Conservation (phyloP, 92 coral and sea anemone genomes). For the Plumapathes pennacea region DNA sequence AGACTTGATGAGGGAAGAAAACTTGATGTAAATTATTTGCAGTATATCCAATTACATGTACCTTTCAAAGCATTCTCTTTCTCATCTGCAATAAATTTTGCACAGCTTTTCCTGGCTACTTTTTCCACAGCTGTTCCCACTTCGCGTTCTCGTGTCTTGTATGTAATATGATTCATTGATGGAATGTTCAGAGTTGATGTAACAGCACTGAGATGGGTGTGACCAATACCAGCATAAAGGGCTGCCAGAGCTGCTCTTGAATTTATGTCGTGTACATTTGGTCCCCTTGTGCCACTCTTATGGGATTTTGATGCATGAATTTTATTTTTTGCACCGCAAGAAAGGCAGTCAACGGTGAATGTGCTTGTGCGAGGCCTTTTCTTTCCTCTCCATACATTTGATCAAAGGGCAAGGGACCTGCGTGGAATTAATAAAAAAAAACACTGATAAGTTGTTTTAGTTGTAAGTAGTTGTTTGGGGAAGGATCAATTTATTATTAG, state of each 20-base stretch:
- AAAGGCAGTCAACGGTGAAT: conserved; percentile 22
- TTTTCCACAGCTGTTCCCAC: conserved; percentile 54
- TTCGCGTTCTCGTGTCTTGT: conserved; percentile 48
- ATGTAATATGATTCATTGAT: conserved; percentile 27
- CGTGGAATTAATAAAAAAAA: no score
- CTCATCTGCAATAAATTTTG: conserved; percentile 14
- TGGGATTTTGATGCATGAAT: conserved; percentile 24
- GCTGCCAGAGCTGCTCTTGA: conserved; percentile 43
- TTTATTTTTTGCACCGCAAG: conserved; percentile 25
- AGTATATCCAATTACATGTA: neutral
- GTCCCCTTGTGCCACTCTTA: conserved; percentile 36
- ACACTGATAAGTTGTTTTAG: neutral
- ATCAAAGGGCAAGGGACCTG: conserved; percentile 34
- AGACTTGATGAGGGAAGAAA: no score
- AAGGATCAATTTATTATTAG: neutral
- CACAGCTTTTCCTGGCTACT: conserved; percentile 29
- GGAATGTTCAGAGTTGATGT: conserved; percentile 35
- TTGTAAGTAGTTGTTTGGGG: neutral
- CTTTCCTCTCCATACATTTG: conserved; percentile 19
- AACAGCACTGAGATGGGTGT: conserved; percentile 24
- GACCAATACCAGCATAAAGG: conserved; percentile 50
- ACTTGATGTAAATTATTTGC: no score
- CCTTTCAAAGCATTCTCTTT: conserved; percentile 8
- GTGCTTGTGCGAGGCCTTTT: conserved; percentile 42
- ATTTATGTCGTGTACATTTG: conserved; percentile 35